Evolutionary conservation across 2,113 vertebrate species (phyloP), one percentile per base, ranked within the genome.

Genomic region (Ictalurus furcatus): DNA sequence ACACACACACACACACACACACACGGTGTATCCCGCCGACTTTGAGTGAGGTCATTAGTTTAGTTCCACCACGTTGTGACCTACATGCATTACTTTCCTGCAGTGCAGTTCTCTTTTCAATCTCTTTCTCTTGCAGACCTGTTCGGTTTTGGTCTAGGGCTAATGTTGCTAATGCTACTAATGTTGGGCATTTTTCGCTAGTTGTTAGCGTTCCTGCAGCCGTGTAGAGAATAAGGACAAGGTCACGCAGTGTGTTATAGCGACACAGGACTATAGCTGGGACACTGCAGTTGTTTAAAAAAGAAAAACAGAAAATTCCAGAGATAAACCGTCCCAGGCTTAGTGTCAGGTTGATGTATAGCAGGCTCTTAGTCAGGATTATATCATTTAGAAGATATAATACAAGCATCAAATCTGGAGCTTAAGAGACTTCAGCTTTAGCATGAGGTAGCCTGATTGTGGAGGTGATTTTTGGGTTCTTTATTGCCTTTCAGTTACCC

Each of bases 291-390:
- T 44, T 54, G 25, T 28, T 56, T 40, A 74, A 86, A 76, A 48
- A 25, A 76, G 54, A 85, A 73, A 37, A 73, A 37, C n/a, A 1
- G 84, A 85, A 73, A 56, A 85, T 73, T 30, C 67, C 84, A 58
- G 54, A 37, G 69, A 76, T 59, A 76, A 86, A 56, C 52, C 21
- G 40, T 73, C 80, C 56, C 30, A 82, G 80, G 54, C 56, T 82
- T 58, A 0, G 44, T 54, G 76, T 80, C 48, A 80, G 76, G 14
- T 30, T 58, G 79, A 81, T 80, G 76, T 80, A 80, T 30, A 30
- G 52, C 84, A 85, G 16, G 8, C 28, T 34, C 28, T 11, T 17
- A 30, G 84, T 37, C 84, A 71, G 48, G 48, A 23, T 67, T 0
- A n/a, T 23, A 52, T 48, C 40, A 30, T 37, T 80, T 80, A 28